Percentiles rank a stretch among this genome's conserved stretches.
Conservation (phyloP, 2,113 vertebrate species). For the Pituophis catenifer region DNA sequence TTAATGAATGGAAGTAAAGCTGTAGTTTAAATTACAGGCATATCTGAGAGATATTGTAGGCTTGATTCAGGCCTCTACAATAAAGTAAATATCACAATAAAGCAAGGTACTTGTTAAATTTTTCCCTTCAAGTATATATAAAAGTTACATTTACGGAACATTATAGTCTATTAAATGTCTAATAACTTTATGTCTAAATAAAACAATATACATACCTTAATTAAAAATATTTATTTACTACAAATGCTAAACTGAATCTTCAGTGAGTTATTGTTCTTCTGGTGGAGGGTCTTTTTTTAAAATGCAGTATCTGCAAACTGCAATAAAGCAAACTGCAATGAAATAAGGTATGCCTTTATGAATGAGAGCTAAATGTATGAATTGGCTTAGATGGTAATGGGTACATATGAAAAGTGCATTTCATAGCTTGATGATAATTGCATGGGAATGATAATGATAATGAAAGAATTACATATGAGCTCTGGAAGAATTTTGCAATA, state of each 20-base stretch:
- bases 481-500: neutral
- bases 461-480: neutral
- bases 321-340: neutral
- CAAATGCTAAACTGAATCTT: neutral
- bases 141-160: neutral
- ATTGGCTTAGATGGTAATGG: neutral
- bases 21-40: neutral
- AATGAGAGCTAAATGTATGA: neutral
- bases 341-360: neutral
- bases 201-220: neutral
- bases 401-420: neutral
- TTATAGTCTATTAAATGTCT: neutral
- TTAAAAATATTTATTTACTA: neutral
- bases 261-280: neutral
- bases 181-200: neutral
- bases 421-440: neutral
- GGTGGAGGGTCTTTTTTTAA: neutral
- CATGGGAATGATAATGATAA: neutral
- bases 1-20: neutral
- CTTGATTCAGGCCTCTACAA: neutral
- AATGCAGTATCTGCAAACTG: neutral
- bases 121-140: neutral
- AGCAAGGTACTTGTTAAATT: neutral
- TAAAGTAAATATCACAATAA: neutral
- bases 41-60: neutral